phyloP scores from a whole-genome alignment of 92 coral and sea anemone species.

The Scolanthus callimorphus region DNA sequence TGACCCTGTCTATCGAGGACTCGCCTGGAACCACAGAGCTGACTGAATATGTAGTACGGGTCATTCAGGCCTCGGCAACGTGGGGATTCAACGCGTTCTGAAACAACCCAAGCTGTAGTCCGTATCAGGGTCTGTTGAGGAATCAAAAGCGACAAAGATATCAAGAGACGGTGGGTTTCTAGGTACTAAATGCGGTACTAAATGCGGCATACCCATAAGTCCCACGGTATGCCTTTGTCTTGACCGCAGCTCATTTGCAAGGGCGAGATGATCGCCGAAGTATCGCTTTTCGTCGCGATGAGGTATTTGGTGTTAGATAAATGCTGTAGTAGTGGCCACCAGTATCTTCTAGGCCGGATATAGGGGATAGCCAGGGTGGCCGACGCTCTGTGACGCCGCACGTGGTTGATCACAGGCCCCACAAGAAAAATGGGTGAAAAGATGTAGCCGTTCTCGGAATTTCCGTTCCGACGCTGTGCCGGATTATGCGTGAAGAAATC shows the following conservation, averaged over 20 bases:
- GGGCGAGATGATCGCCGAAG: conserved; percentile 2
- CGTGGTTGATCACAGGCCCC: conserved; percentile 21
- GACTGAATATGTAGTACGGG: conserved; percentile 8
- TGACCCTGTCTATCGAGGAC: no score
- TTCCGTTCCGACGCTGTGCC: conserved; percentile 2
- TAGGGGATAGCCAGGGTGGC: conserved; percentile 21
- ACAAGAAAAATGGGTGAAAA: conserved; percentile 12
- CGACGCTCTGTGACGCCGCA: conserved; percentile 1
- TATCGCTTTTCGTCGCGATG: background rate
- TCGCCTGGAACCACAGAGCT: conserved; percentile 9
- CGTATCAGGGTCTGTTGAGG: no score
- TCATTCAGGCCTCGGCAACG: conserved; percentile 11
- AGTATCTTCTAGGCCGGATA: conserved; percentile 2
- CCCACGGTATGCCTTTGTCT: conserved; percentile 1
- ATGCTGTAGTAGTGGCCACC: conserved; percentile 27
- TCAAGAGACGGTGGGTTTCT: conserved; percentile 18
- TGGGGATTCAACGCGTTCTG: conserved; percentile 10
- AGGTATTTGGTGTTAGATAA: background rate
- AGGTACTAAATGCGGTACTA: no score
- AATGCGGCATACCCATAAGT: conserved; percentile 10
- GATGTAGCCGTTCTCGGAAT: conserved; percentile 6
- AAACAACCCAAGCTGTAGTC: conserved; percentile 10
- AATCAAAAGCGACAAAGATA: conserved; percentile 7
- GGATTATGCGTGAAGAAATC: conserved; percentile 25
- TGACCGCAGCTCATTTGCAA: background rate